Evolutionary conservation across 2,113 vertebrate species (phyloP), one percentile per base, ranked within the genome.

Genomic region (Cromileptes altivelis): DNA sequence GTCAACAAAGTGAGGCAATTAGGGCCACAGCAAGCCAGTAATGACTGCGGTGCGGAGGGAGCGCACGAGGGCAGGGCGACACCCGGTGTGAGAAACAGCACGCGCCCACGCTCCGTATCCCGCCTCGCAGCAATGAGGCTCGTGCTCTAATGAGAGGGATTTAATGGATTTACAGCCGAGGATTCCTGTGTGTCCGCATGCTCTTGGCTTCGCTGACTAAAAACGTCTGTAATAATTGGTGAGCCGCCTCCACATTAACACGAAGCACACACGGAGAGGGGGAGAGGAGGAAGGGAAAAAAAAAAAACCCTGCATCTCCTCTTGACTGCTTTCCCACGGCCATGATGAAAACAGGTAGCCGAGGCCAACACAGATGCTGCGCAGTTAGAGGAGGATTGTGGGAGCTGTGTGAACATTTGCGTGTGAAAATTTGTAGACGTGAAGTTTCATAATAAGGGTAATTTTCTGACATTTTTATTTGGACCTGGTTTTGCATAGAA

Each of bases 151-250:
- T 93, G 93, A 96, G 93, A 85, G 85, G 93, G 93, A 84, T 95
- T 94, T 92, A 94, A 93, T 87, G 92, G 93, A 91, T 95, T 95
- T 94, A 94, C 80, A 88, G 90, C 79, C 37, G 84, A 88, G 86
- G 81, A 88, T 92, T 90, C 90, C 69, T 88, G 92, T 13, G 75
- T 78, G 89, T 92, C 91, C 73, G 76, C 87, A 69, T 81, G 82
- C 82, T 88, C 87, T 86, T 84, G 85, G 89, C 89, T 82, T 56
- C 61, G 67, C 77, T 65, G 76, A 71, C 72, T 56, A 85, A 86
- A 88, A 84, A 80, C 60, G 75, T 77, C 81, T 92, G 86, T 88
- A 91, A 85, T 92, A 91, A 92, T 91, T 91, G 91, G 68, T 78
- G 85, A 88, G 80, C 77, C 15, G 70, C 85, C 85, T 89, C 75